phyloP scores from a whole-genome alignment of 2,888 invertebrate genomes.

The Torymus tubicola region DNA sequence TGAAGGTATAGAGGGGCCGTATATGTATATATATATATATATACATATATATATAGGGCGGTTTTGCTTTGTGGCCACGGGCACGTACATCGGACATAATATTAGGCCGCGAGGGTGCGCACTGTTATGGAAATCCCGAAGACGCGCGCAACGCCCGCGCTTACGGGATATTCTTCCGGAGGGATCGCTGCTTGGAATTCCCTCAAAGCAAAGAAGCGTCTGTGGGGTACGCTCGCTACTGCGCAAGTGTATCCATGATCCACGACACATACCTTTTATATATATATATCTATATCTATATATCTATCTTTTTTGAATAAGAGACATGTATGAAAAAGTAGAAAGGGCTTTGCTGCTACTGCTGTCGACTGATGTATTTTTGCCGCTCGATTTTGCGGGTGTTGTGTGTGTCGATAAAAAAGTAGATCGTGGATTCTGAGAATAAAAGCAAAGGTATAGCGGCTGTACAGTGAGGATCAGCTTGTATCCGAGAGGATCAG shows the following conservation, averaged over 20 bases:
- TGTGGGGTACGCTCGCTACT: neutral
- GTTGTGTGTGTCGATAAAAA: neutral
- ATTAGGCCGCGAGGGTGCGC: slow-evolving; percentile 56
- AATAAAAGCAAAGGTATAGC: too few relatives aligned
- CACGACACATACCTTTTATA: too few relatives aligned
- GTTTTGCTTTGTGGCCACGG: slow-evolving; percentile 62
- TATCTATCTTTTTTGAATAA: slow-evolving; percentile 20
- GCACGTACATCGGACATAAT: slow-evolving; percentile 62
- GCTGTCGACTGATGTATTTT: slow-evolving; percentile 20
- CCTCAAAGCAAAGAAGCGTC: slow-evolving; percentile 3
- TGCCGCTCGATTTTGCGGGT: neutral
- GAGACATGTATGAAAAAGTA: neutral
- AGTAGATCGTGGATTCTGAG: too few relatives aligned
- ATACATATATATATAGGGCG: too few relatives aligned
- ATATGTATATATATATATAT: too few relatives aligned
- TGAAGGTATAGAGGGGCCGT: too few relatives aligned
- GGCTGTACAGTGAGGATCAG: too few relatives aligned
- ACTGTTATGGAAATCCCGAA: slow-evolving; percentile 11
- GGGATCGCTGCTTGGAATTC: slow-evolving; percentile 60
- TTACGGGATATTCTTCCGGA: slow-evolving; percentile 61
- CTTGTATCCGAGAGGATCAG: too few relatives aligned
- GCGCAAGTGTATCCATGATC: neutral
- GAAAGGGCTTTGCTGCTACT: neutral
- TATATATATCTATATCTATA: neutral
- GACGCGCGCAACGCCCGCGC: too few relatives aligned